These are phyloP conservation scores for Rhodophaea formosa DNA, from an alignment of 2,888 invertebrate genomes.

Conservation along the genomic window DNA sequence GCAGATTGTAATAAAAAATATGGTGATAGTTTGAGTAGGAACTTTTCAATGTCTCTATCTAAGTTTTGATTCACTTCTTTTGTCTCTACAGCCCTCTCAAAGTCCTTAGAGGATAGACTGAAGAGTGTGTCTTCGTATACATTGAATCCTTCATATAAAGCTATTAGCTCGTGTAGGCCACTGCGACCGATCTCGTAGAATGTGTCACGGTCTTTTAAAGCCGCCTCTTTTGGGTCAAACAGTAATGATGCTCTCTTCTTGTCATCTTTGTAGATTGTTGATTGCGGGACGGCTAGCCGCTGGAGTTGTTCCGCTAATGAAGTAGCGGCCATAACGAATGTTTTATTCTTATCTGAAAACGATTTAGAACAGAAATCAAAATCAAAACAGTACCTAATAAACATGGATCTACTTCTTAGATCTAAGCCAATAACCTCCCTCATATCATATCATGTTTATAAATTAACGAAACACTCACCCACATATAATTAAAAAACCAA, in stretches of 20 bases:
- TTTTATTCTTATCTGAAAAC: not conserved
- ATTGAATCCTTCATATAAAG: conserved; percentile 86
- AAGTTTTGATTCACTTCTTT: conserved; percentile 88
- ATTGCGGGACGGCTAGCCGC: conserved; percentile 88
- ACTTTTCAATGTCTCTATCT: conserved; percentile 87
- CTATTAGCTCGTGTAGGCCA: conserved; percentile 91
- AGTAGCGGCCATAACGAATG: conserved; percentile 74
- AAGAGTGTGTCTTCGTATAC: conserved; percentile 90
- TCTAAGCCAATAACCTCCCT: too few relatives aligned
- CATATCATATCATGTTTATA: too few relatives aligned
- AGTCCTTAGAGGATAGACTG: conserved; percentile 86
- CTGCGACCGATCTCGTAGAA: conserved; percentile 92
- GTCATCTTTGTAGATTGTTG: conserved; percentile 83
- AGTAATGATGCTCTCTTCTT: conserved; percentile 90
- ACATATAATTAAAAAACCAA: too few relatives aligned
- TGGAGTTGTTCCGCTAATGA: conserved; percentile 90
- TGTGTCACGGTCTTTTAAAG: conserved; percentile 90
- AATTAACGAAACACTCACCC: too few relatives aligned
- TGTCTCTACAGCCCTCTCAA: conserved; percentile 90
- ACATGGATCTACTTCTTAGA: too few relatives aligned
- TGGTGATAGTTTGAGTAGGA: conserved; percentile 91
- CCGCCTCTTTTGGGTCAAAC: conserved; percentile 95
- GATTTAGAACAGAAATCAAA: not conserved
- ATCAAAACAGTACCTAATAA: conserved; percentile 3
- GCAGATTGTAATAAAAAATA: conserved; percentile 91